A percentile compares a stretch with the other conserved stretches of the same genome.
Conservation (phyloP, 2,797 vertebrate species). For the Coranthus polyacanthus region DNA sequence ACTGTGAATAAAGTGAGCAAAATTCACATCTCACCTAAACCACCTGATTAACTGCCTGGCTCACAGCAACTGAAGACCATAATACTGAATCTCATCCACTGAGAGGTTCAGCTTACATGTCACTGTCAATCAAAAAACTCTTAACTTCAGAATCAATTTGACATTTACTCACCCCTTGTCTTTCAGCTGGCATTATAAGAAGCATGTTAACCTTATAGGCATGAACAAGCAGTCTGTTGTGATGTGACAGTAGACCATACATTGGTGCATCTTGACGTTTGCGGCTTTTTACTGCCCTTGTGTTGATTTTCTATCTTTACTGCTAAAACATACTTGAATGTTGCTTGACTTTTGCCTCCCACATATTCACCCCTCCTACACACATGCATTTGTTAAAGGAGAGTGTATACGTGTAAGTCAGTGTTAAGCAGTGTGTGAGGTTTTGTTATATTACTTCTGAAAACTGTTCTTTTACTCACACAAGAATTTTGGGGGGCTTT, state of each 20-base stretch:
- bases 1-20: not conserved
- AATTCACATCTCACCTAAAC: not conserved
- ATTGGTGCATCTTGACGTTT: constrained; percentile 21
- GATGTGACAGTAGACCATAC: constrained; percentile 23
- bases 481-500: too few relatives aligned
- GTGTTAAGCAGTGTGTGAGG: not conserved
- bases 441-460: constrained; percentile 4
- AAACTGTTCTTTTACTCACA: not conserved
- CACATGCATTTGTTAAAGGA: constrained; percentile 4
- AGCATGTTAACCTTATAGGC: constrained; percentile 3
- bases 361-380: constrained; percentile 38
- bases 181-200: constrained; percentile 6
- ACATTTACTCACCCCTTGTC: constrained; percentile 19
- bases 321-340: constrained; percentile 31
- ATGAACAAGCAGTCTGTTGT: constrained; percentile 27
- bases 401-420: not conserved
- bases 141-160: constrained; percentile 6
- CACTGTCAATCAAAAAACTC: constrained; percentile 32
- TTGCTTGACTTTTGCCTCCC: constrained; percentile 35
- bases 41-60: not conserved
- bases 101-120: constrained; percentile 26
- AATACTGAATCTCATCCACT: not conserved
- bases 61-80: constrained; percentile 3
- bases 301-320: constrained; percentile 56
- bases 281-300: constrained; percentile 7